These are phyloP conservation scores for Astreopora myriophthalma DNA, from an alignment of 64 coral and sea anemone species.

Conservation along the genomic window DNA sequence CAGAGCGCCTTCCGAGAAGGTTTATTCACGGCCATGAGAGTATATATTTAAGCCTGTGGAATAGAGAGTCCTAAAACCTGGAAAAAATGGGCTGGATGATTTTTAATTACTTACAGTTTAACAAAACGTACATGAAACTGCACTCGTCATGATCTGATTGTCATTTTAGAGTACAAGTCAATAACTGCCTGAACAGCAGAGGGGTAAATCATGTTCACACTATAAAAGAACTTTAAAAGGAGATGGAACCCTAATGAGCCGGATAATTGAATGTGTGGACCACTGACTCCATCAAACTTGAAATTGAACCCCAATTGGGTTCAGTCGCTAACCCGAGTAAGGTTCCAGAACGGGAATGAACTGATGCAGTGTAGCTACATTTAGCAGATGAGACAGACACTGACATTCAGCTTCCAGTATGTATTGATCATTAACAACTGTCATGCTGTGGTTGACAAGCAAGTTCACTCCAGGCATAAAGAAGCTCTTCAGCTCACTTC, in stretches of 20 bases:
- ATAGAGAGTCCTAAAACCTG: slow-evolving; percentile 1
- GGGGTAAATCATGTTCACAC: slow-evolving; percentile 22
- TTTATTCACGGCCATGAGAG: slow-evolving; percentile 11
- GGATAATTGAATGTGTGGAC: not conserved
- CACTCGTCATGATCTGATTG: slow-evolving; percentile 8
- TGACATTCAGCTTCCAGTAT: slow-evolving; percentile 68
- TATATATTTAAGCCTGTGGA: not conserved
- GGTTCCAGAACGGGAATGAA: not conserved
- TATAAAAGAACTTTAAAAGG: not conserved
- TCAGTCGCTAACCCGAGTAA: not conserved
- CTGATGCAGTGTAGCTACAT: slow-evolving; percentile 53
- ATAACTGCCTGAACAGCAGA: slow-evolving; percentile 15
- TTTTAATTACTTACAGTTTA: slow-evolving; percentile 21
- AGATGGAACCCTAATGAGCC: slow-evolving; percentile 7
- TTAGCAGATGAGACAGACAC: slow-evolving; percentile 58
- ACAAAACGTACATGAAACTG: slow-evolving; percentile 23
- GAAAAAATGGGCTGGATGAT: not conserved
- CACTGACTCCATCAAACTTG: slow-evolving; percentile 31
- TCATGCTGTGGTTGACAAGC: slow-evolving; percentile 56
- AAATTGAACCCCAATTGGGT: slow-evolving; percentile 29
- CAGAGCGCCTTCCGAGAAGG: slow-evolving; percentile 17
- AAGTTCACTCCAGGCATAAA: slow-evolving; percentile 74
- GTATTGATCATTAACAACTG: slow-evolving; percentile 71
- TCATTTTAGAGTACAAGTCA: not conserved
- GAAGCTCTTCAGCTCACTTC: slow-evolving; percentile 71